Conservation (phyloP, 2,797 vertebrate genomes). For the Ambastaia sidthimunki region DNA sequence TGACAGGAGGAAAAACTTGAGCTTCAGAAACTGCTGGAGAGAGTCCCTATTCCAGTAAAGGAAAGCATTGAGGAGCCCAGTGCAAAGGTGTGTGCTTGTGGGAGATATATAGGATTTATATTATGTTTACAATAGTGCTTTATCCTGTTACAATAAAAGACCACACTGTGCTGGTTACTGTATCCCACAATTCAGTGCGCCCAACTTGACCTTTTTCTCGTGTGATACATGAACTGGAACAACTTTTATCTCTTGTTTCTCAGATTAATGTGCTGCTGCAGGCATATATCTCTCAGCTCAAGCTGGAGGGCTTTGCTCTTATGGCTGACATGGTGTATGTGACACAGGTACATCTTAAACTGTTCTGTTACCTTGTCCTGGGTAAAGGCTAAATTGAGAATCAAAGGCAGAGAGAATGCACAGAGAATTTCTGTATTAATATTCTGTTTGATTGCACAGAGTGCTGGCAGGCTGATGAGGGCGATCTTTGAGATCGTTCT, state of each 20-base stretch:
- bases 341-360: slow-evolving; percentile 81
- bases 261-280: slow-evolving; percentile 98
- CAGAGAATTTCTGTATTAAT: not conserved
- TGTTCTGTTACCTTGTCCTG: not conserved
- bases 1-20: slow-evolving; percentile 95
- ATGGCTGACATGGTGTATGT: slow-evolving; percentile 99
- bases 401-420: not conserved
- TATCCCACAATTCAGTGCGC: not conserved
- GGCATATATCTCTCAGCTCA: slow-evolving; percentile 97
- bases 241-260: slow-evolving; percentile 14
- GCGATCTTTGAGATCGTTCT: slow-evolving; percentile 98
- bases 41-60: slow-evolving; percentile 97
- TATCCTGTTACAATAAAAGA: not conserved
- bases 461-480: slow-evolving; percentile 93
- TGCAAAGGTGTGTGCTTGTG: slow-evolving; percentile 83
- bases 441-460: slow-evolving; percentile 73
- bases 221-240: too few relatives aligned
- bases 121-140: too few relatives aligned
- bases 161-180: not conserved
- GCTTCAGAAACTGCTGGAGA: slow-evolving; percentile 94
- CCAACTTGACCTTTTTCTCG: too few relatives aligned
- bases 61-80: slow-evolving; percentile 99
- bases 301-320: slow-evolving; percentile 95
- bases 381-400: not conserved
- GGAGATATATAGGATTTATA: not conserved